Base-by-base conservation (phyloP, 2,888 invertebrate genomes). In the Hirudinaria manillensis region DNA sequence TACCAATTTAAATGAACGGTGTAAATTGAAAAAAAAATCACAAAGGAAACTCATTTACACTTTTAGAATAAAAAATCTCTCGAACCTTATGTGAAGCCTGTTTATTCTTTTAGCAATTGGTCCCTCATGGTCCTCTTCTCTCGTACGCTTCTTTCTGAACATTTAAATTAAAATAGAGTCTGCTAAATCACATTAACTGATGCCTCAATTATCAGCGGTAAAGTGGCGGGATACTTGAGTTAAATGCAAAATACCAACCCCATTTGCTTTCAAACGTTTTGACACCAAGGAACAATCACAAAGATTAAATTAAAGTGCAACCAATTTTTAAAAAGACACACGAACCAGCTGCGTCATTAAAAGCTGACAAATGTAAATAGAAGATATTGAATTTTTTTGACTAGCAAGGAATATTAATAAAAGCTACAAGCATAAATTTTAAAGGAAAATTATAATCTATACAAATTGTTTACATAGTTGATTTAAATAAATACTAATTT, bases 71-170 rank as follows among this genome's bases (percentile, higher is more conserved):
- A 45, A 1, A 7, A 21, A 7, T 38, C 7, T n/a, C 4, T 36
- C 7, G 24, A 21, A 72, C 72, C 27, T 32, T 19, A 51, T 24
- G 16, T 53, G 72, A 34, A 51, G 45, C 32, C 24, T 51, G 27
- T 27, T 29, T 27, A 45, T 29, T 53, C 53, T 51, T 72, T 72
- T 72, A 6, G 72, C 21, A 27, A 27, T 53, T 72, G 55, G 72
- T 21, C n/a, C 27, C 27, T 51, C 72, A 29, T 72, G 45, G 29
- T 61, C 45, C 32, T 72, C 72, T 51, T 72, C 72, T 45, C 72
- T 51, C 29, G 45, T 55, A 32, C 72, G 45, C 32, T 72, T 72
- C 34, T 55, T 72, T 55, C 72, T 72, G 68, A 24, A 32, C n/a
- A 34, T 61, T 6, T 1, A 61, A 61, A 13, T 29, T 16, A 29